Conservation (phyloP, 2,888 invertebrate genomes). For the Patella caerulea region DNA sequence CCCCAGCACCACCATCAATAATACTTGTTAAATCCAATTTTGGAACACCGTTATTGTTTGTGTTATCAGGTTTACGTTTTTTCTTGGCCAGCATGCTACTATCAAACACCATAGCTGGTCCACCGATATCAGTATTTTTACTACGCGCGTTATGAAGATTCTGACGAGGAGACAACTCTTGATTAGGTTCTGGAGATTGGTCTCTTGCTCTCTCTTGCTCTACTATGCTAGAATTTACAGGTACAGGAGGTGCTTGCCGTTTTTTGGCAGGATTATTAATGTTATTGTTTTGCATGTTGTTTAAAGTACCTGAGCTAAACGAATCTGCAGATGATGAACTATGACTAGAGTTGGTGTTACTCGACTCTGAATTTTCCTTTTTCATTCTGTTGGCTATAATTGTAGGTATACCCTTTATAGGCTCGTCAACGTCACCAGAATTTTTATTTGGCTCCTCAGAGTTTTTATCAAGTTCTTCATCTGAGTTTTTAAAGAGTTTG, state of each 20-base stretch:
- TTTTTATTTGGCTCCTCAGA: conserved; percentile 13
- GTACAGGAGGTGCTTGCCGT: conserved; percentile 2
- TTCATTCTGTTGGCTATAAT: conserved; percentile 48
- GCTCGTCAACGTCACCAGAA: conserved; percentile 28
- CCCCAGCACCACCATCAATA: conserved; percentile 40
- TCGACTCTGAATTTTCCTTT: conserved; percentile 25
- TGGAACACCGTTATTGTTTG: conserved; percentile 39
- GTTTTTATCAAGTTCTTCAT: background rate
- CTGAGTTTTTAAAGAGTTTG: background rate
- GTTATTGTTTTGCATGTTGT: background rate
- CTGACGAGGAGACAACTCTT: background rate
- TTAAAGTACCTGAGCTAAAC: background rate
- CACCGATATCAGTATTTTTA: background rate
- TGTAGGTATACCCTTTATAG: conserved; percentile 50
- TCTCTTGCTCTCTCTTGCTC: background rate
- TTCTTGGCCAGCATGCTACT: conserved; percentile 38
- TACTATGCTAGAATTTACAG: background rate
- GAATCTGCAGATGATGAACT: background rate
- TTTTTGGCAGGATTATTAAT: background rate
- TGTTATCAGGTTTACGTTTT: conserved; percentile 29
- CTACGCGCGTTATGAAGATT: background rate
- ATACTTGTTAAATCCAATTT: conserved; percentile 52
- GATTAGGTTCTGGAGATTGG: background rate
- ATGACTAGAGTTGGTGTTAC: background rate
- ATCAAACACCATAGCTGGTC: conserved; percentile 33